phyloP scores from a whole-genome alignment of 2,797 vertebrate genomes.

The Thaleichthys pacificus region DNA sequence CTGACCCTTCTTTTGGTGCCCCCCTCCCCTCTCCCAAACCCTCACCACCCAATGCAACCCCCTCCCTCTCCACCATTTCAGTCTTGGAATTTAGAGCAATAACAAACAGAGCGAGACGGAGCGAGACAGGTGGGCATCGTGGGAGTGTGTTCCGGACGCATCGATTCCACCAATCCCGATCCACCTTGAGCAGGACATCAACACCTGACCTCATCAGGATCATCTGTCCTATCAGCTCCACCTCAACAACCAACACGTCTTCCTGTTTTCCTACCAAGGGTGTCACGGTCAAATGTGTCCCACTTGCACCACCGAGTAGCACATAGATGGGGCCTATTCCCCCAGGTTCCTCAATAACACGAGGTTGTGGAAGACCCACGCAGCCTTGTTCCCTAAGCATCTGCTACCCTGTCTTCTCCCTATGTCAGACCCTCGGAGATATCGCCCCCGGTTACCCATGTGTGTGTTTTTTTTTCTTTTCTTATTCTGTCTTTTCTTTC shows the following conservation, averaged over 20 bases:
- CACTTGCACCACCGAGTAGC: constrained; percentile 26
- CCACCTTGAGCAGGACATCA: neutral
- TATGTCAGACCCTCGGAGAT: constrained; percentile 19
- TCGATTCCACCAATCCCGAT: constrained; percentile 17
- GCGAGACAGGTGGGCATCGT: neutral
- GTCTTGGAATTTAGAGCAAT: constrained; percentile 47
- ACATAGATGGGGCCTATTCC: constrained; percentile 30
- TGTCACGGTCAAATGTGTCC: constrained; percentile 33
- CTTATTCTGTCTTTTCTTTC: constrained; percentile 34
- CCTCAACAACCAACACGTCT: constrained; percentile 52
- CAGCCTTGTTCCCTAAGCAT: constrained; percentile 52
- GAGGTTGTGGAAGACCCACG: constrained; percentile 16
- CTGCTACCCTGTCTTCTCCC: constrained; percentile 54
- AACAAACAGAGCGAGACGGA: constrained; percentile 15
- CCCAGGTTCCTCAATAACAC: constrained; percentile 36
- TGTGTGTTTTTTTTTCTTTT: constrained; percentile 27
- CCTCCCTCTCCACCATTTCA: constrained; percentile 5
- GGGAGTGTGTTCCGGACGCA: constrained; percentile 21
- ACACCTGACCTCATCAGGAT: constrained; percentile 9
- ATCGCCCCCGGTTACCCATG: neutral
- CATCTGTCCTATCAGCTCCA: constrained; percentile 36
- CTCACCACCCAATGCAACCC: constrained; percentile 13
- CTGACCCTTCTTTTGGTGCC: constrained; percentile 24
- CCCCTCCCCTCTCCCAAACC: neutral
- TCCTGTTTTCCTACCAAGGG: constrained; percentile 46